A percentile compares a stretch with the other conserved stretches of the same genome.
Evolutionary conservation across 2,888 invertebrate species (phyloP).

Genomic region (Unio delphinus): DNA sequence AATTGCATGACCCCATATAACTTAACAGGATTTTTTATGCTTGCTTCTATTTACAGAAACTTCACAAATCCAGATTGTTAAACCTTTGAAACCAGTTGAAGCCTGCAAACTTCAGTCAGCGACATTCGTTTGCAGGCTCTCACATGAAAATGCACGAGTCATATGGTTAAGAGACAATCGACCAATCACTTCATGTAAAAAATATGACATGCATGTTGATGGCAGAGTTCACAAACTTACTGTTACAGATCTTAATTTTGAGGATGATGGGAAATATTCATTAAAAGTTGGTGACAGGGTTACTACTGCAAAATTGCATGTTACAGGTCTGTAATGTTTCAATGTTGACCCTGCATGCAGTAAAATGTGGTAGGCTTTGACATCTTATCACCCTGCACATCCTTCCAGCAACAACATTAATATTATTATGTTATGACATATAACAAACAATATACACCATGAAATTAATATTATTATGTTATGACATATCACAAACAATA

Average conservation of each 20-base stretch:
- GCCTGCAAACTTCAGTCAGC: slow-evolving; percentile 37
- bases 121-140: slow-evolving; percentile 80
- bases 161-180: slow-evolving; percentile 80
- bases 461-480: no score
- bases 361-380: no score
- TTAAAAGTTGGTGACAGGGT: slow-evolving; percentile 46
- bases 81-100: slow-evolving; percentile 31
- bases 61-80: slow-evolving; percentile 23
- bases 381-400: no score
- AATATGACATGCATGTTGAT: slow-evolving; percentile 49
- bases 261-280: slow-evolving; percentile 56
- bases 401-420: no score
- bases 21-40: no score
- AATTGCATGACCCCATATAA: no score
- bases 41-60: not conserved
- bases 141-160: slow-evolving; percentile 83
- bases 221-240: slow-evolving; percentile 54
- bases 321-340: slow-evolving; percentile 46
- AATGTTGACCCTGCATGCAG: no score
- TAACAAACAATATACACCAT: no score
- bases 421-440: no score
- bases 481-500: no score
- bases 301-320: slow-evolving; percentile 45
- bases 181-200: slow-evolving; percentile 35
- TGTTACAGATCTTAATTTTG: slow-evolving; percentile 44